Base-by-base conservation (phyloP, 2,797 vertebrate genomes). In the Agapornis canus region DNA sequence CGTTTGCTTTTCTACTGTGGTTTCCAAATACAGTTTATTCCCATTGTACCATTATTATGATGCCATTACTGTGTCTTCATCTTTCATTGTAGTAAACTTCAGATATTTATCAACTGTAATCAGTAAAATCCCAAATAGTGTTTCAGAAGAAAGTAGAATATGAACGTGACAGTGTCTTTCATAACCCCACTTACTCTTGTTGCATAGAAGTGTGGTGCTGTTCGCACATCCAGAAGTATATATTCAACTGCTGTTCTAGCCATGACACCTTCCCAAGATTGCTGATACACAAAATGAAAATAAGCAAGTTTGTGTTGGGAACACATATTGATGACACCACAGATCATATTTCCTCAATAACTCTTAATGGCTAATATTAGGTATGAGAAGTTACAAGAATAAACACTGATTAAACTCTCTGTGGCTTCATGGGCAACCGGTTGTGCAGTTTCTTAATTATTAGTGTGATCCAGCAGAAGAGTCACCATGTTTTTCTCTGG, bases 21-120 rank as follows among this genome's bases (percentile, higher is more conserved):
- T 75, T 75, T 92, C 48, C 19, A 48, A 86, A 81, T 49, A 86
- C 29, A 27, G 10, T 75, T 81, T 60, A 51, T 86, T 78, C 21
- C 35, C 10, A n/a, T 35, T 81, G 49, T 40, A 14, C 25, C 21
- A 40, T 73, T 78, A 6, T 43, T 66, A 26, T 43, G 32, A 82
- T 70, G 17, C 20, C 31, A 29, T 70, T 79, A 39, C 42, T 65
- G 3, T 64, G 20, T 68, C 54, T 76, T 73, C 19, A 19, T 37
- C 79, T 82, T 85, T 80, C 15, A 31, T 42, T 12, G 6, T 32
- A 75, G 39, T 22, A 63, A 57, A 80, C 13, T 63, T 89, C 23
- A 59, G 11, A 19, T 43, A 59, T 5, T 12, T 40, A 61, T 9
- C 22, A 43, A 19, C 6, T 31, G 7, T 70, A 73, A 77, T 82